Evolutionary conservation across 2,797 vertebrate genomes (phyloP), one percentile per base, ranked within the genome.

Genomic region (Lepilemur ruficaudatus): DNA sequence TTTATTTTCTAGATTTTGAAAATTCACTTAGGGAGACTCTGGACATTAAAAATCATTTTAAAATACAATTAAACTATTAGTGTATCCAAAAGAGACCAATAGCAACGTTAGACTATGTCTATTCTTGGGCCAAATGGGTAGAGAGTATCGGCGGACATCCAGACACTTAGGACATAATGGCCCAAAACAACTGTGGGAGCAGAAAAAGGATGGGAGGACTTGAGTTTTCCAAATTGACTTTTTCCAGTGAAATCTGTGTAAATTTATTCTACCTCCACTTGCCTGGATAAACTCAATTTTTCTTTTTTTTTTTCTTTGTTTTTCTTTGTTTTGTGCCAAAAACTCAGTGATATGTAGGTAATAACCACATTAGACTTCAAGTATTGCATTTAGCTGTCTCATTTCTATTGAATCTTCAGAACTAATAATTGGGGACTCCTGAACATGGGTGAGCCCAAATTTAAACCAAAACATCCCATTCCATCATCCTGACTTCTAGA

Each of bases 1-100:
- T 97, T 97, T 98, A 97, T 97, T 97, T 97, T 96, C 90, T 93
- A 97, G 90, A 91, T 80, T 95, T 97, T 85, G 88, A 97, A 97
- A 96, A 96, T 88, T 95, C 93, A 95, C 95, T 94, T 94, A 97
- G 93, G 96, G 92, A 97, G 50, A 90, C n/a, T 92, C 69, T 86
- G 32, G 65, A 25, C 96, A 97, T 97, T 98, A 98, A 97, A 97
- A 97, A 97, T 98, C 93, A 95, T 97, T 97, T 97, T 93, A 85
- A 98, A 96, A 89, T 96, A 96, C 90, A 97, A 97, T 97, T 97
- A 97, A 97, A 96, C 96, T 97, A 96, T 97, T 96, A 97, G 81
- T 86, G n/a, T 95, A 96, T 67, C 93, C 96, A 95, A 96, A 97
- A 92, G 97, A 98, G 95, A 96, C 94, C 94, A 96, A 84, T 93